A percentile compares a stretch with the other conserved stretches of the same genome.
Conservation (phyloP, 2,797 vertebrate genomes). For the Anolis apletophallus region DNA sequence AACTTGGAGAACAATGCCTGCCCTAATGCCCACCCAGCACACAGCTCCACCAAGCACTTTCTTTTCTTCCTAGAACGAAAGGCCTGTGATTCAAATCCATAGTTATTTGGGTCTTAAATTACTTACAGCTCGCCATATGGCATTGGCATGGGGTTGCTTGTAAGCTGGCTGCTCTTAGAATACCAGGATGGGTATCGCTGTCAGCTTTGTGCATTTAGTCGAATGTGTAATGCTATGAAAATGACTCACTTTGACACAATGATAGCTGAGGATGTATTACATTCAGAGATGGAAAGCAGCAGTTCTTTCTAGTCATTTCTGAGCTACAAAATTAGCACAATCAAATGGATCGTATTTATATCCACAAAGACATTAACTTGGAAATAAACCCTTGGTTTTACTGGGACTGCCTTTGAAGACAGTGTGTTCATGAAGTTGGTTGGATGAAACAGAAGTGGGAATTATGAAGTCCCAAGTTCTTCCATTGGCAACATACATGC, state of each 20-base stretch:
- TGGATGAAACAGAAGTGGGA: background rate
- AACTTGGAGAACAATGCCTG: background rate
- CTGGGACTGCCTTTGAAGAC: background rate
- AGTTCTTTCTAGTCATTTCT: slow-evolving; percentile 3
- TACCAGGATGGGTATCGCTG: slow-evolving; percentile 4
- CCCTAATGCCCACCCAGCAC: background rate
- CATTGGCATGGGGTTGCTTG: background rate
- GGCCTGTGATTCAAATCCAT: background rate
- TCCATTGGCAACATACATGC: too few relatives aligned
- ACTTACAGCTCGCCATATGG: background rate
- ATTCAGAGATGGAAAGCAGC: slow-evolving; percentile 17
- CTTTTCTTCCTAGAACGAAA: background rate
- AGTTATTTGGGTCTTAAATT: background rate
- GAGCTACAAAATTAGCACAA: slow-evolving; percentile 38
- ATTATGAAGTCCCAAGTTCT: too few relatives aligned
- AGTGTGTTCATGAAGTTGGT: background rate
- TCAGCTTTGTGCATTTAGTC: background rate
- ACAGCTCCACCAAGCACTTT: background rate
- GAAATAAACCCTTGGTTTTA: background rate
- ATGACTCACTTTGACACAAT: background rate
- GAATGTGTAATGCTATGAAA: background rate
- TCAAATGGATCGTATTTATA: background rate
- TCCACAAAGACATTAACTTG: slow-evolving; percentile 23
- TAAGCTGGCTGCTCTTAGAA: slow-evolving; percentile 29
- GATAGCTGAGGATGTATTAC: fast-evolving